Percentiles rank a stretch among this genome's conserved stretches.
Conservation (phyloP, 1,140 invertebrate species). For the Drosophila teissieri region DNA sequence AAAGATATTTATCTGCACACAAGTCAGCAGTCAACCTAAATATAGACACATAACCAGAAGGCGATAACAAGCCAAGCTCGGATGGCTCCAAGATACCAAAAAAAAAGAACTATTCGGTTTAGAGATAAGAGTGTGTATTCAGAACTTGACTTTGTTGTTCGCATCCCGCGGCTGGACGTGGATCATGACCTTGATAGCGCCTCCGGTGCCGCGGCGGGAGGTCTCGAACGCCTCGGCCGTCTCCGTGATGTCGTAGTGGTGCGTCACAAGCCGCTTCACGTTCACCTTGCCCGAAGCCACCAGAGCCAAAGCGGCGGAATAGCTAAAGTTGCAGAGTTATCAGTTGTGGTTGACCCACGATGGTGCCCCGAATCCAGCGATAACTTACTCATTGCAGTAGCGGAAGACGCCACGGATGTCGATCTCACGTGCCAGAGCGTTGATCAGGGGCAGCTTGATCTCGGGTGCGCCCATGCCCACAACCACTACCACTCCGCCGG, state of each 20-base stretch:
- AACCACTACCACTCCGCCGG: slow-evolving; percentile 92
- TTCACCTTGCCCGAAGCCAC: slow-evolving; percentile 93
- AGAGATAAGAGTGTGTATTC: slow-evolving; percentile 32
- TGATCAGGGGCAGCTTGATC: slow-evolving; percentile 92
- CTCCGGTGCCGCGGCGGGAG: slow-evolving; percentile 88
- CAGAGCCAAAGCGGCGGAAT: slow-evolving; percentile 93
- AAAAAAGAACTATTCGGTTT: slow-evolving; percentile 11
- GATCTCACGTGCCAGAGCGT: slow-evolving; percentile 92
- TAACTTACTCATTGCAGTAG: slow-evolving; percentile 91
- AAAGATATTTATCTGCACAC: neutral
- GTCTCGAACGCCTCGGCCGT: slow-evolving; percentile 94
- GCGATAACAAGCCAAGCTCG: neutral
- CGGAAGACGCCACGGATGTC: slow-evolving; percentile 96
- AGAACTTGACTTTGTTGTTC: slow-evolving; percentile 85
- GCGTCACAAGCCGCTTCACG: slow-evolving; percentile 95
- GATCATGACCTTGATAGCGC: slow-evolving; percentile 97
- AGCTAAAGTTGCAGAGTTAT: slow-evolving; percentile 83
- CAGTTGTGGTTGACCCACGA: slow-evolving; percentile 42
- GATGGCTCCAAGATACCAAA: neutral
- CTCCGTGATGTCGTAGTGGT: slow-evolving; percentile 94
- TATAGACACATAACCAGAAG: neutral
- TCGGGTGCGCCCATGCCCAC: slow-evolving; percentile 94
- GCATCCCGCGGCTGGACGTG: slow-evolving; percentile 88
- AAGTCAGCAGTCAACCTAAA: too few relatives aligned
- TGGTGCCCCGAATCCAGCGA: too few relatives aligned